Evolutionary conservation across 2,113 vertebrate species (phyloP).

Genomic region (Corythornis vintsioides): DNA sequence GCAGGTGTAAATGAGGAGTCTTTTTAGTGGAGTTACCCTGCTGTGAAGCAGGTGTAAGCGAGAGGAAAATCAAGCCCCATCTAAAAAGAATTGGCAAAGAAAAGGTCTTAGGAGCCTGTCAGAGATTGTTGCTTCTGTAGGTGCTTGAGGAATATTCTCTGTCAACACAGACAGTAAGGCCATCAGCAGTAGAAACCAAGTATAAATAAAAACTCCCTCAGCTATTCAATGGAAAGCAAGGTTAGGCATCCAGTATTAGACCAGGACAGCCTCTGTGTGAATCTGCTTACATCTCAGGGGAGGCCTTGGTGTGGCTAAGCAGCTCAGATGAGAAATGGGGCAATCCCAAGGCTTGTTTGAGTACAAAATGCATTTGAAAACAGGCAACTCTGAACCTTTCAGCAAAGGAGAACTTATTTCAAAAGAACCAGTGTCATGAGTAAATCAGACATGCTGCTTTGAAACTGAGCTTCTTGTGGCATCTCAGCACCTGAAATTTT

Average conservation of each 20-base stretch:
- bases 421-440: not conserved
- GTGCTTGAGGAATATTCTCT: constrained; percentile 29
- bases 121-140: constrained; percentile 31
- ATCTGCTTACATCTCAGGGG: rapidly evolving
- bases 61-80: constrained; percentile 46
- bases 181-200: not conserved
- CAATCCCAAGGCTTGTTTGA: not conserved
- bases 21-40: constrained; percentile 25
- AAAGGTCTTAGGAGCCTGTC: constrained; percentile 20
- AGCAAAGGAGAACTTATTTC: not conserved
- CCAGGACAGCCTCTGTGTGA: not conserved
- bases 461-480: not conserved
- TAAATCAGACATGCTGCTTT: not conserved
- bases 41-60: constrained; percentile 57
- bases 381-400: not conserved
- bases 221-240: not conserved
- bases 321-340: not conserved
- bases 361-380: not conserved
- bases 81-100: constrained; percentile 43
- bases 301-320: rapidly evolving
- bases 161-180: not conserved
- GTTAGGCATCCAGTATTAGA: not conserved
- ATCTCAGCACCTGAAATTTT: not conserved
- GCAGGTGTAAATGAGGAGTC: constrained; percentile 20
- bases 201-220: constrained; percentile 23